A percentile compares a stretch with the other conserved stretches of the same genome.
phyloP scores from a whole-genome alignment of 2,113 vertebrate species.

The Zootoca vivipara region DNA sequence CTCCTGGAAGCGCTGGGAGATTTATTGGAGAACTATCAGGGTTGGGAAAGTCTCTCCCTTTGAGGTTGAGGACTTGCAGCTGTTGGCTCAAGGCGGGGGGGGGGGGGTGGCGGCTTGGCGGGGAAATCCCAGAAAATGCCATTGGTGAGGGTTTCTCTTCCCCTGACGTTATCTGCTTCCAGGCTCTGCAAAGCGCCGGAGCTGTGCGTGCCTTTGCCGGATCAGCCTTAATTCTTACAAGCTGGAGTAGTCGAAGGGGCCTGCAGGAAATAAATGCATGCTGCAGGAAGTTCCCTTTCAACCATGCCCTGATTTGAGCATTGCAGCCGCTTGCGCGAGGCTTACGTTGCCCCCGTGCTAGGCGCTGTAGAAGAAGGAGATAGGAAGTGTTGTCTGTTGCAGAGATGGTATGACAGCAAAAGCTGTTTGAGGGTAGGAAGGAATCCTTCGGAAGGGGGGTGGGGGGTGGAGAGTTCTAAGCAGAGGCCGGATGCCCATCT shows the following conservation, averaged over 20 bases:
- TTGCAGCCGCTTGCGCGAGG: neutral
- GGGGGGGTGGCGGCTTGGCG: accelerated
- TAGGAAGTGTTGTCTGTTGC: too few species aligned
- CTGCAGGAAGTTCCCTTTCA: neutral
- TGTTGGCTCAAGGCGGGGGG: constrained; percentile 6
- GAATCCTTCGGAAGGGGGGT: too few species aligned
- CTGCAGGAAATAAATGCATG: neutral
- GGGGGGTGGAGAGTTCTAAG: too few species aligned
- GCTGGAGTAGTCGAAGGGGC: neutral
- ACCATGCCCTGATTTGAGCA: neutral
- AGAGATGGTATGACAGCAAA: too few species aligned
- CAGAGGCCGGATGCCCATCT: too few species aligned
- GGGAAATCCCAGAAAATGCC: constrained; percentile 33
- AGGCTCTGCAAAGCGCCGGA: too few species aligned
- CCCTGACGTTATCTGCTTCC: neutral
- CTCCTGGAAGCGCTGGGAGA: neutral
- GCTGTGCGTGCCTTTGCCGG: neutral
- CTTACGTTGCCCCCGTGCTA: too few species aligned
- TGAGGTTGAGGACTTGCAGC: neutral
- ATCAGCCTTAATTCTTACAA: neutral
- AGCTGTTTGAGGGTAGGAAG: too few species aligned
- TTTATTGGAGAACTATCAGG: neutral
- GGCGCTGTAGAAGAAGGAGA: neutral
- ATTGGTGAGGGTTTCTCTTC: neutral
- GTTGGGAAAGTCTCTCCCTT: constrained; percentile 46